phyloP scores from a whole-genome alignment of 2,113 vertebrate species.

The Suncus etruscus region DNA sequence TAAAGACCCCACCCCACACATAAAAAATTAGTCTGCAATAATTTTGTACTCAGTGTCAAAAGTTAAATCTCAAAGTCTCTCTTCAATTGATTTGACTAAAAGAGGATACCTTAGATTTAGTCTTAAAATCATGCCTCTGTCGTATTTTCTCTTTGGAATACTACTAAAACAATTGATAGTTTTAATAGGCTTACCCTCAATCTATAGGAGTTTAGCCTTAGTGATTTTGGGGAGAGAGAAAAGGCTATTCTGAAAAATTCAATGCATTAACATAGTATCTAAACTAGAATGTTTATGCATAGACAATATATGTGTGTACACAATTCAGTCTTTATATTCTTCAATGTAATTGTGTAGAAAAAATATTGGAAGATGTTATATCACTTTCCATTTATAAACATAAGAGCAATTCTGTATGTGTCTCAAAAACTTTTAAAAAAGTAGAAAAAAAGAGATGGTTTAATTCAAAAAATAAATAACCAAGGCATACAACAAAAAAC shows the following conservation, averaged over 20 bases:
- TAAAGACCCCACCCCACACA: background rate
- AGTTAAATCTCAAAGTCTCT: background rate
- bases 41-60: background rate
- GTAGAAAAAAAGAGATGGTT: too few relatives aligned
- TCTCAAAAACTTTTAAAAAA: too few relatives aligned
- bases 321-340: background rate
- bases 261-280: background rate
- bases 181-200: background rate
- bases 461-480: conserved; percentile 15
- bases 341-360: background rate
- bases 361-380: background rate
- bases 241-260: background rate
- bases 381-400: background rate
- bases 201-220: conserved; percentile 23
- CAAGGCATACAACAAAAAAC: background rate
- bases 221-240: background rate
- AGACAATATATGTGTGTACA: background rate
- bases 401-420: background rate
- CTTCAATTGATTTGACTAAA: background rate
- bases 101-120: background rate
- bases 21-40: accelerated
- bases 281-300: background rate
- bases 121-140: background rate
- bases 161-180: background rate
- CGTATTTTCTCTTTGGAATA: conserved; percentile 45